phyloP scores from a whole-genome alignment of 1,140 invertebrate species.

The Probaryconus sp. region DNA sequence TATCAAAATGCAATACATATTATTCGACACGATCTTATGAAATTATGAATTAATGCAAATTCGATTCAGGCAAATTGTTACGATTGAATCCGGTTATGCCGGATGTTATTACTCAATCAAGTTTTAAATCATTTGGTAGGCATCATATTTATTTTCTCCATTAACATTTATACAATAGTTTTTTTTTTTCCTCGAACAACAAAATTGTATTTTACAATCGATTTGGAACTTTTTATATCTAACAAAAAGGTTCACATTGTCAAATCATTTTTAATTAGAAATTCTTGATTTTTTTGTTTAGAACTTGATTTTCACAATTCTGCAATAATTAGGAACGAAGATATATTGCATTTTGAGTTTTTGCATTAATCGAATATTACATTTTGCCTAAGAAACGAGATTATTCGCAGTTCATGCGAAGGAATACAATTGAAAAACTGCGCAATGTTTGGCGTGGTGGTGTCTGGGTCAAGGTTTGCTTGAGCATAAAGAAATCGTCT shows the following conservation, averaged over 20 bases:
- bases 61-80: slow-evolving; percentile 16
- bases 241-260: no score
- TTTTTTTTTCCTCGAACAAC: no score
- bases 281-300: no score
- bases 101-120: slow-evolving; percentile 38
- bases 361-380: slow-evolving; percentile 29
- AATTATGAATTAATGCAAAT: slow-evolving; percentile 40
- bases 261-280: no score
- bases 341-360: no score
- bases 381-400: slow-evolving; percentile 15
- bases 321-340: no score
- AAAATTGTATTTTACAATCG: no score
- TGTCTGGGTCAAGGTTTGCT: slow-evolving; percentile 68
- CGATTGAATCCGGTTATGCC: slow-evolving; percentile 40
- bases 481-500: slow-evolving; percentile 48
- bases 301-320: no score
- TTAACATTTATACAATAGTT: slow-evolving; percentile 18
- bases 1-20: background rate
- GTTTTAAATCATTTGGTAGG: slow-evolving; percentile 48
- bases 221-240: no score
- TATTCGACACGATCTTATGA: background rate
- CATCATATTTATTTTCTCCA: no score
- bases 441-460: slow-evolving; percentile 62
- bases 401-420: slow-evolving; percentile 33
- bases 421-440: slow-evolving; percentile 46